Percentiles rank a stretch among this genome's conserved stretches.
Evolutionary conservation across 2,797 vertebrate species (phyloP).

Genomic region (Cheirogaleus major): DNA sequence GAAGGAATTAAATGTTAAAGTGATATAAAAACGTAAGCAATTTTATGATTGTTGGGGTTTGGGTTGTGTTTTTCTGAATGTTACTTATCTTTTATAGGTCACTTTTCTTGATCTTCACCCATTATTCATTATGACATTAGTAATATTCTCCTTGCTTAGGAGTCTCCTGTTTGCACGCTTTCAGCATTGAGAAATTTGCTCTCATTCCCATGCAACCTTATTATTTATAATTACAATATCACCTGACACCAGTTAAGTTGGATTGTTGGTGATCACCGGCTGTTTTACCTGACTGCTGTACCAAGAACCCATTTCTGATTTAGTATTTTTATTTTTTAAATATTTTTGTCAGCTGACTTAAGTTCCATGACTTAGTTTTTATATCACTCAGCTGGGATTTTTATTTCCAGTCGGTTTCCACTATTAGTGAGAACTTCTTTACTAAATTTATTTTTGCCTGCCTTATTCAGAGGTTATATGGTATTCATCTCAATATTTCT

Average conservation of each 20-base stretch:
- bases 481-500: background rate
- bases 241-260: background rate
- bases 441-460: background rate
- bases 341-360: background rate
- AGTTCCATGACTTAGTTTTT: background rate
- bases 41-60: background rate
- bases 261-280: background rate
- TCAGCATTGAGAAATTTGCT: background rate
- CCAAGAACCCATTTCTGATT: background rate
- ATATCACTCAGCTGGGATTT: background rate
- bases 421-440: background rate
- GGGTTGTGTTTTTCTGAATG: background rate
- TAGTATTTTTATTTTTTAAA: background rate
- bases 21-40: background rate
- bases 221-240: background rate
- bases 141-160: background rate
- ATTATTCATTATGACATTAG: background rate
- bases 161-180: background rate
- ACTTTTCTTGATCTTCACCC: background rate
- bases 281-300: background rate
- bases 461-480: background rate
- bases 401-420: background rate
- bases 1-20: background rate
- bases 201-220: background rate
- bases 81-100: background rate